phyloP scores from a whole-genome alignment of 2,113 vertebrate genomes.

The Thinocorus orbignyianus region DNA sequence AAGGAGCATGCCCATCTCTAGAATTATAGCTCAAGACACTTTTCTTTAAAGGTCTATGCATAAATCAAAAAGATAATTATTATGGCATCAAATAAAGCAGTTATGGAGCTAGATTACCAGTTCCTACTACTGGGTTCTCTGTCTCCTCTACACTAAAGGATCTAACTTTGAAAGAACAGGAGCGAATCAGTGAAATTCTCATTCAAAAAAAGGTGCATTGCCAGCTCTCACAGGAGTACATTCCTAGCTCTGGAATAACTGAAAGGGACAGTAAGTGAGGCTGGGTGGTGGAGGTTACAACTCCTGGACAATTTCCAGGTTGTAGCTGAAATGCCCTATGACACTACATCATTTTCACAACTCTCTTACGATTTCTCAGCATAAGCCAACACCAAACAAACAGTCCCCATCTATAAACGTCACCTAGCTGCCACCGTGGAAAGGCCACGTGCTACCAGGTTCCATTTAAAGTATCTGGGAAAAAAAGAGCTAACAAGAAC shows the following conservation, averaged over 20 bases:
- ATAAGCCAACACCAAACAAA: neutral
- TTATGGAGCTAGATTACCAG: neutral
- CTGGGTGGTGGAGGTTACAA: neutral
- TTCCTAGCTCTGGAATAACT: neutral
- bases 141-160: neutral
- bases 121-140: neutral
- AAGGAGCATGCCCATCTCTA: conserved; percentile 11
- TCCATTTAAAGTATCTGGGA: neutral
- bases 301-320: neutral
- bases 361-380: neutral
- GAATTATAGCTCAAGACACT: neutral
- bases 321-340: neutral
- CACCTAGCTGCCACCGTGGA: neutral
- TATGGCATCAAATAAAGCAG: neutral
- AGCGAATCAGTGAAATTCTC: neutral
- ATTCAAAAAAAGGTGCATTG: neutral
- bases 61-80: neutral
- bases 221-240: neutral
- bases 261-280: neutral
- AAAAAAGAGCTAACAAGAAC: neutral
- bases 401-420: neutral
- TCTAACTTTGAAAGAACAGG: neutral
- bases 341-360: neutral
- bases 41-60: conserved; percentile 13
- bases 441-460: neutral